Evolutionary conservation across 2,888 invertebrate genomes (phyloP), one percentile per base, ranked within the genome.

Genomic region (Nebria brevicollis): DNA sequence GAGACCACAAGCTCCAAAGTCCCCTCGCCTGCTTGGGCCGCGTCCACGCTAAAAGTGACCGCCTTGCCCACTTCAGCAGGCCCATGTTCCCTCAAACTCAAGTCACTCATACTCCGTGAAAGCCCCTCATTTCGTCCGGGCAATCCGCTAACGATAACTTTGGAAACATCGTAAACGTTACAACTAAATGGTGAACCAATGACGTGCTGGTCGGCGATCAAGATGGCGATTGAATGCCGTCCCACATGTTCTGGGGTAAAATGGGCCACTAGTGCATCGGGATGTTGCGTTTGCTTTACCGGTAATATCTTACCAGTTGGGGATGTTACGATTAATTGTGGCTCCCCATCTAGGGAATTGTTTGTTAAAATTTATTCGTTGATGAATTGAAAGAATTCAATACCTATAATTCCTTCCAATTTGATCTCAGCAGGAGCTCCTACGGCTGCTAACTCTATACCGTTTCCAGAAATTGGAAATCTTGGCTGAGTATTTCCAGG

Each of bases 11-110:
- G 90, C 86, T 97, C 97, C 3, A 97, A 90, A 0, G 97, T 97
- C 1, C 98, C 98, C 88, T 97, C 97, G 0, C 98, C 98, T 1
- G 98, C 98, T 86, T 97, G 96, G 0, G 97, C 96, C 0, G 98
- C 97, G 89, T 98, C 98, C 64, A 98, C 98, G 84, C 96, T 96
- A 88, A 97, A 97, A 0, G 97, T 97, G 0, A 97, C 95, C 0
- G 97, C 95, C 85, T 96, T 94, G 4, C 96, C 96, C 10, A 97
- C 92, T 88, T 94, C 94, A 86, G 92, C 83, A 87, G 91, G 64
- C 87, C 89, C 85, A 25, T 83, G 86, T 81, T 84, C 91, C 89
- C 77, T 90, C 88, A 83, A 86, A 88, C 3, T 90, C 82, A 89
- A 83, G 77, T 89, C 88, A n/a, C 85, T 85, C 75, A 88, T 83